Percentiles rank a stretch among this genome's conserved stretches.
Conservation (phyloP, 2,797 vertebrate species). For the Philypnodon macrostomus region DNA sequence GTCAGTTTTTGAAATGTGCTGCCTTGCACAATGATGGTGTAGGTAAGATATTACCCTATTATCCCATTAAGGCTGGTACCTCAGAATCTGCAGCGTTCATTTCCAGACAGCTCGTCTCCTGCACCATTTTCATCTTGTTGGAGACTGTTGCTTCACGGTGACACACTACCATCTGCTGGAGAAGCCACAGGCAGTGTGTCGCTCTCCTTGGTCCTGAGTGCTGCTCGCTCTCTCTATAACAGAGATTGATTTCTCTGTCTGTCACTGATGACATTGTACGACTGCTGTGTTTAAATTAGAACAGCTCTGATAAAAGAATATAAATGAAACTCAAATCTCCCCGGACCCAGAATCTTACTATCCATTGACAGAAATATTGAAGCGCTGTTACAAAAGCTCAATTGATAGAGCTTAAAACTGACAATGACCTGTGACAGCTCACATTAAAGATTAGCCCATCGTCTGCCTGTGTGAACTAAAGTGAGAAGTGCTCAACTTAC, state of each 20-base stretch:
- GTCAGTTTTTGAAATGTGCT: slow-evolving; percentile 45
- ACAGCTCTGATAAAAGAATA: slow-evolving; percentile 55
- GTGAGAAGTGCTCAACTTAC: slow-evolving; percentile 37
- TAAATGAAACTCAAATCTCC: slow-evolving; percentile 55
- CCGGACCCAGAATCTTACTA: slow-evolving; percentile 40
- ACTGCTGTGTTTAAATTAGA: slow-evolving; percentile 63
- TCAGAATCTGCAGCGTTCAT: slow-evolving; percentile 59
- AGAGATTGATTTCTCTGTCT: slow-evolving; percentile 65
- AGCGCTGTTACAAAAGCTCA: slow-evolving; percentile 40
- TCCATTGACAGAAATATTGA: slow-evolving; percentile 39
- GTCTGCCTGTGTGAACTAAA: slow-evolving; percentile 28
- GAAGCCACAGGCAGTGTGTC: slow-evolving; percentile 23
- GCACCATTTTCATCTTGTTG: slow-evolving; percentile 59
- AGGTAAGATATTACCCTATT: slow-evolving; percentile 63
- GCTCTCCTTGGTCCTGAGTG: slow-evolving; percentile 20
- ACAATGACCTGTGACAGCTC: slow-evolving; percentile 49
- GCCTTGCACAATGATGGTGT: slow-evolving; percentile 55
- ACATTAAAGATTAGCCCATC: slow-evolving; percentile 43
- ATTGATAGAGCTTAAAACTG: slow-evolving; percentile 50
- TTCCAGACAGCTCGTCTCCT: slow-evolving; percentile 62
- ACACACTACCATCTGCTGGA: slow-evolving; percentile 73
- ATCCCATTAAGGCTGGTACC: slow-evolving; percentile 59
- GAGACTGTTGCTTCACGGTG: slow-evolving; percentile 43
- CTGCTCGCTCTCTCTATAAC: slow-evolving; percentile 24
- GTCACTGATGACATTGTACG: slow-evolving; percentile 67